Base-by-base conservation (phyloP, 2,113 vertebrate genomes). In the Malurus alboscapulatus region DNA sequence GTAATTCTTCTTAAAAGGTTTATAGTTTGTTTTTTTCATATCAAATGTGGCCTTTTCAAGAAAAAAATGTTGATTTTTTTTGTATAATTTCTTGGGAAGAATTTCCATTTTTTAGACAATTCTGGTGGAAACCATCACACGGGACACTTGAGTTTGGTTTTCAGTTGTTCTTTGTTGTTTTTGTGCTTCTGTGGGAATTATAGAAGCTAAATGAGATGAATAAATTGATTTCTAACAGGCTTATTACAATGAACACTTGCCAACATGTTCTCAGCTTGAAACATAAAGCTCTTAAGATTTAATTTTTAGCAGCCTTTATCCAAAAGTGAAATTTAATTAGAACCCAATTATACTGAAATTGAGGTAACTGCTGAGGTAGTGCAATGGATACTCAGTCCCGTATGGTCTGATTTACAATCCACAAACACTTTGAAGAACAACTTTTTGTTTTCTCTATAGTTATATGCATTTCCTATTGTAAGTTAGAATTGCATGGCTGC, bases 271-370 rank as follows among this genome's bases (percentile, higher is more conserved):
- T 93, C 34, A 55, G 87, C 29, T 87, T 88, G 84, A 96, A 93
- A 94, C 58, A 79, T 66, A 93, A 87, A 93, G 62, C 53, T 91
- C 50, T 81, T 91, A 92, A 94, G 66, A 91, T 89, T 92, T 87
- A 84, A 76, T 92, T 83, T 82, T 95, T 78, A 87, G 47, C 74
- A 79, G 55, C 15, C 67, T 93, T 96, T 77, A 30, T 83, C 63
- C 55, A 77, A 91, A 94, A 85, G 27, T 58, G 55, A 90, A 89
- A 94, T 90, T 87, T 87, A 93, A 90, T 95, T 91, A 94, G 71
- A 94, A 87, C 7, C 24, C 30, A 89, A 85, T 92, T 85, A 91
- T 36, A 51, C 47, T 67, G 26, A 92, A 92, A 92, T 73, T 69
- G 42, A 91, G 75, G 59, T 91, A 87, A 82, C 58, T 93, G 63